phyloP scores from a whole-genome alignment of 2,113 vertebrate genomes.

The Fregetta grallaria region DNA sequence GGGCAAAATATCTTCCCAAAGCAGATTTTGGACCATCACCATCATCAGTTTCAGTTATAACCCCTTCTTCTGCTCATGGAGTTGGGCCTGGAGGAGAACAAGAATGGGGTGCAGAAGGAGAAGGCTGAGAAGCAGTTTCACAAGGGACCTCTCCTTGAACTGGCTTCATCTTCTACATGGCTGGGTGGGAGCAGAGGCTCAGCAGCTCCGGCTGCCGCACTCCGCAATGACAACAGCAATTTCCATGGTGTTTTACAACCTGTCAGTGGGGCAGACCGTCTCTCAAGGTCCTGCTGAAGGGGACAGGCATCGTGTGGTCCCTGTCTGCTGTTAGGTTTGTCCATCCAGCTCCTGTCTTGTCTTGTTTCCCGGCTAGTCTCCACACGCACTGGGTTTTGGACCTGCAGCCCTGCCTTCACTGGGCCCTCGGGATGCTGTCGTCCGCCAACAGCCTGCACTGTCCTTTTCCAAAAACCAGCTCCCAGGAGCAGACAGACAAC shows the following conservation, averaged over 20 bases:
- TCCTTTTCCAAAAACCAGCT: not conserved
- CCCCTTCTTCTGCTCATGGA: not conserved
- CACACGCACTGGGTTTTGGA: not conserved
- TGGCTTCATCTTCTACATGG: not conserved
- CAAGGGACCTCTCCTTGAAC: not conserved
- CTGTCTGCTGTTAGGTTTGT: not conserved
- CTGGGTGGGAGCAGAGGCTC: not conserved
- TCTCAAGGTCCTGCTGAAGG: not conserved
- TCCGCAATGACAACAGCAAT: not conserved
- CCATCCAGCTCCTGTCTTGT: not conserved
- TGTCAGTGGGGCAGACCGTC: not conserved
- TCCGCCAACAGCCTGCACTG: not conserved
- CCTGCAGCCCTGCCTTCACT: not conserved
- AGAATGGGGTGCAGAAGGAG: not conserved
- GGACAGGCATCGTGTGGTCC: fast-evolving
- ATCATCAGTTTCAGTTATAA: not conserved
- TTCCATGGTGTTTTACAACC: not conserved
- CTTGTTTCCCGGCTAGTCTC: not conserved
- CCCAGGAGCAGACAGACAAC: not conserved
- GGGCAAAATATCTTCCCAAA: not conserved
- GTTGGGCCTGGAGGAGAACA: not conserved
- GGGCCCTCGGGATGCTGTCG: not conserved
- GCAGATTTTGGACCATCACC: not conserved
- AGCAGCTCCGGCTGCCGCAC: not conserved
- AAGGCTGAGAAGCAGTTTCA: not conserved